Evolutionary conservation across 2,113 vertebrate species (phyloP), one percentile per base, ranked within the genome.

Genomic region (Hiodon alosoides): DNA sequence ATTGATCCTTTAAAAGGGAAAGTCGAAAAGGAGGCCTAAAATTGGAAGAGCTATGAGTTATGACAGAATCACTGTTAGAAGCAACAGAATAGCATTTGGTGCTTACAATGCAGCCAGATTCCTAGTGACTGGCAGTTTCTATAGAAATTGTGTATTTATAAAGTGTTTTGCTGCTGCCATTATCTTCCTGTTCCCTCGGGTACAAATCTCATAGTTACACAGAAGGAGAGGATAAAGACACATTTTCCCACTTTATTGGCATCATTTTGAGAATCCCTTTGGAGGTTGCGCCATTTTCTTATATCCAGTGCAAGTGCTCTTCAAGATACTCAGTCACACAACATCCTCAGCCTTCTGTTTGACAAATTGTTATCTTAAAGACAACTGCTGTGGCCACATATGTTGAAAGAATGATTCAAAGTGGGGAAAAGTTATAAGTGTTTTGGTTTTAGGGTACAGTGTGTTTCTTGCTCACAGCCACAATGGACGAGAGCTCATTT

Each of bases 71-170:
- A n/a, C 70, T 59, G 7, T 10, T 2, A 59, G 54, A 67, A 16
- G n/a, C 14, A 17, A 62, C 46, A 2, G 16, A 11, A 59, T 14
- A 67, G 52, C 54, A 67, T 62, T 13, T 0, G 10, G 31, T 16
- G 48, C 60, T 60, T 60, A 72, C 59, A 51, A 52, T 73, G 60
- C 14, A 47, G 7, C 48, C 8, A 46, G 9, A 53, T 3, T 31
- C 67, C 31, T 0, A 50, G 65, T 64, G 2, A 69, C 59, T 16
- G 52, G 68, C 75, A 72, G n/a, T 64, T 79, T 82, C 81, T 84
- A 83, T 82, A 67, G 68, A 2, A 68, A 79, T 81, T 84, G 83
- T 71, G 79, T 85, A 80, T 80, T 83, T 81, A 82, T 76, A 69
- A 75, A 83, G 76, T 83, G 80, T 74, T 73, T 75, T 78, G 47